phyloP scores from a whole-genome alignment of 2,888 invertebrate genomes.

The Heliconius aoede region DNA sequence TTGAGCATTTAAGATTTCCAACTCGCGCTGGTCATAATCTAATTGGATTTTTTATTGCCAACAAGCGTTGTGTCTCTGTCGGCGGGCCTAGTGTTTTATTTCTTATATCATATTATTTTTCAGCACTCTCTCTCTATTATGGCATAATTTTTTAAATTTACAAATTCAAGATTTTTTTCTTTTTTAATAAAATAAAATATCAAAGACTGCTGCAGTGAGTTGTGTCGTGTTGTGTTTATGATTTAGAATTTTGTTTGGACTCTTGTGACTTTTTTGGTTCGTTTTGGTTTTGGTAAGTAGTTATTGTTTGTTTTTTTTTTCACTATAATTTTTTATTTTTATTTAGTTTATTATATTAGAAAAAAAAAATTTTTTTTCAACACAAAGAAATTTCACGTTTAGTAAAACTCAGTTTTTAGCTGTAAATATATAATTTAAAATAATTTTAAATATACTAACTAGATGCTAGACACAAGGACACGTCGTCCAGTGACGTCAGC shows the following conservation, averaged over 20 bases:
- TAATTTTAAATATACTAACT: slow-evolving; percentile 53
- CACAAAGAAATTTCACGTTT: slow-evolving; percentile 37
- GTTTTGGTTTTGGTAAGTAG: slow-evolving; percentile 73
- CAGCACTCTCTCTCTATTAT: slow-evolving; percentile 64
- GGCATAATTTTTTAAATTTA: slow-evolving; percentile 62
- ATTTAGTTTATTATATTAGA: slow-evolving; percentile 34
- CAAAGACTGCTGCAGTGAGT: slow-evolving; percentile 73
- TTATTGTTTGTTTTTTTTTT: slow-evolving; percentile 52
- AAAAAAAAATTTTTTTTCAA: slow-evolving; percentile 15
- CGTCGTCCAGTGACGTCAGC: slow-evolving; percentile 81
- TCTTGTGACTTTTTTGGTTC: slow-evolving; percentile 67
- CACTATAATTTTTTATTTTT: slow-evolving; percentile 42
- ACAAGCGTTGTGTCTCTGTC: slow-evolving; percentile 67
- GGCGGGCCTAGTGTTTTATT: slow-evolving; percentile 63
- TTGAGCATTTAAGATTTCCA: slow-evolving; percentile 76
- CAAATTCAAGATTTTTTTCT: slow-evolving; percentile 66
- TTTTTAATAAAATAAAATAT: slow-evolving; percentile 48
- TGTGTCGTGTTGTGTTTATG: slow-evolving; percentile 79
- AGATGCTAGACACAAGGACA: slow-evolving; percentile 74
- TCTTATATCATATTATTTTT: slow-evolving; percentile 53
- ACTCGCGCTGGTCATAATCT: slow-evolving; percentile 65
- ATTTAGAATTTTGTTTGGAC: slow-evolving; percentile 68
- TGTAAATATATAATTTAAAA: slow-evolving; percentile 44
- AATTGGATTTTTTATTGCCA: slow-evolving; percentile 61
- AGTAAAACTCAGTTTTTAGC: slow-evolving; percentile 42